These are phyloP conservation scores for Tricholaema leucomelas DNA, from an alignment of 2,113 vertebrate genomes.

Conservation along the genomic window DNA sequence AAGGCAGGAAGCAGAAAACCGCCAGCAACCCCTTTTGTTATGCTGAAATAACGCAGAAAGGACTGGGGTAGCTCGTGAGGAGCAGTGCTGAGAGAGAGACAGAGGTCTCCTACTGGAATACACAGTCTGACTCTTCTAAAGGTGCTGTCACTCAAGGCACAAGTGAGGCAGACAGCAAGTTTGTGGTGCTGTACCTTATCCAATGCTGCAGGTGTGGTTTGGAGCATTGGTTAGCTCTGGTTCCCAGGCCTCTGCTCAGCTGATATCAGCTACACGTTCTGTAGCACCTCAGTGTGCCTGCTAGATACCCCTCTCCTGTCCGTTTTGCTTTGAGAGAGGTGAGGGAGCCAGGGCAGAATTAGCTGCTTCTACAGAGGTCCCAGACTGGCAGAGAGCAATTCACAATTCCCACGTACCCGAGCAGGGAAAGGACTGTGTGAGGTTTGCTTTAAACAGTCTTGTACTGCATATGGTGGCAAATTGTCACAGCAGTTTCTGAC, in stretches of 20 bases:
- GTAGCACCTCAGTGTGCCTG: not conserved
- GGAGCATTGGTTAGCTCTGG: not conserved
- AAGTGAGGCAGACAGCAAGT: not conserved
- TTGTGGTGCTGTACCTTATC: fast-evolving
- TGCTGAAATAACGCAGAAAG: not conserved
- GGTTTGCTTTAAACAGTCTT: not conserved
- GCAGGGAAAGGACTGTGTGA: not conserved
- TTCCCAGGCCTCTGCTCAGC: not conserved
- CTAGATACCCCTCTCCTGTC: not conserved
- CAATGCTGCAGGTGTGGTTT: not conserved
- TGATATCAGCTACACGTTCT: not conserved
- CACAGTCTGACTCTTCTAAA: not conserved
- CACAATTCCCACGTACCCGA: not conserved
- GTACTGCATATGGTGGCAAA: not conserved
- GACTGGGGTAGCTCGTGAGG: not conserved
- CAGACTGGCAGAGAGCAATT: not conserved
- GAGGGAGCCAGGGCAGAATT: not conserved
- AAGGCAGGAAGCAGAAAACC: slow-evolving; percentile 5
- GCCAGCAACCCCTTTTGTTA: not conserved
- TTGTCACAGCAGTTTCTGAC: not conserved
- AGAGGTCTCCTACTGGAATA: not conserved
- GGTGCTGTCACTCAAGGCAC: not conserved
- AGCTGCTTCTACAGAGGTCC: not conserved
- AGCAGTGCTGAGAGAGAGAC: not conserved
- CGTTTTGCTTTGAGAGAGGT: not conserved